These are phyloP conservation scores for Aethes cnicana DNA, from an alignment of 2,888 invertebrate species.

Conservation along the genomic window DNA sequence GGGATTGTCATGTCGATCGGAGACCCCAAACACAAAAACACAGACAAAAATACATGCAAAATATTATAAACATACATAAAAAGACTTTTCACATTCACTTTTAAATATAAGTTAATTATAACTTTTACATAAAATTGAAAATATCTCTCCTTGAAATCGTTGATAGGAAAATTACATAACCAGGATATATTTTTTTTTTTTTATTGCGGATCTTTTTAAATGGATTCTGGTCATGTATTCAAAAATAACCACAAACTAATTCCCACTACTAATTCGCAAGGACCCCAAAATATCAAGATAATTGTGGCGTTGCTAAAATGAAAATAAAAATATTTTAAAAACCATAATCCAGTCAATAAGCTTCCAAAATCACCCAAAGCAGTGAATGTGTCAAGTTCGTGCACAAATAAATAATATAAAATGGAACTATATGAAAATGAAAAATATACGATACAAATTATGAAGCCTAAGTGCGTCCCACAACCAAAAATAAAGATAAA, in stretches of 20 bases:
- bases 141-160: too few relatives aligned
- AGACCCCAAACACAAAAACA: constrained; percentile 36
- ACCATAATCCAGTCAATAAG: constrained; percentile 7
- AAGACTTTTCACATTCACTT: constrained; percentile 62
- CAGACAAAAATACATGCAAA: constrained; percentile 42
- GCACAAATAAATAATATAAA: constrained; percentile 36
- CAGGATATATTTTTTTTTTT: too few relatives aligned
- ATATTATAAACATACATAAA: constrained; percentile 45
- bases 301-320: too few relatives aligned
- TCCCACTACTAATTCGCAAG: too few relatives aligned
- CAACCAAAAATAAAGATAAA: constrained; percentile 19
- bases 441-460: constrained; percentile 34
- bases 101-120: too few relatives aligned
- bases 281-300: too few relatives aligned
- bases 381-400: constrained; percentile 61
- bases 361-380: constrained; percentile 34
- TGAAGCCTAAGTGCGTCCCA: constrained; percentile 33
- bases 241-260: neutral
- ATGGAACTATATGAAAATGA: constrained; percentile 37
- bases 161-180: too few relatives aligned
- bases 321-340: too few relatives aligned
- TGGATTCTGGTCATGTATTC: too few relatives aligned
- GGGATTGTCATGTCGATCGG: constrained; percentile 23
- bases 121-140: neutral
- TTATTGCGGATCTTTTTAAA: too few relatives aligned